Evolutionary conservation across 2,113 vertebrate genomes (phyloP).

Genomic region (Microcebus murinus): DNA sequence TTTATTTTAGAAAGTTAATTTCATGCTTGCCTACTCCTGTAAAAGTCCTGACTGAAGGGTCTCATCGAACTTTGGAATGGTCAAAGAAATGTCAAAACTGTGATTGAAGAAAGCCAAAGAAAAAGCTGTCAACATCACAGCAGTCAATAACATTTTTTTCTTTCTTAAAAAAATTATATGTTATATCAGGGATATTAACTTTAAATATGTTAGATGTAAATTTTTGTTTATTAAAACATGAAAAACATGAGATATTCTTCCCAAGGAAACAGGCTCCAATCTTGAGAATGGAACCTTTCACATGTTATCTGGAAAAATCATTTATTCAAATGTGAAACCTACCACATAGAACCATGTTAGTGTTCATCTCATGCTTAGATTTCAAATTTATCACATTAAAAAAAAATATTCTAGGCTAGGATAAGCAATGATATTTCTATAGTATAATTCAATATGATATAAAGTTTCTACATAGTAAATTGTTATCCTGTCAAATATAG

Average conservation of each 20-base stretch:
- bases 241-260: background rate
- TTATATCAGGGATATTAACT: background rate
- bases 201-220: background rate
- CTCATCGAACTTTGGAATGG: conserved; percentile 2
- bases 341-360: background rate
- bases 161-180: background rate
- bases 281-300: background rate
- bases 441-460: too few species aligned
- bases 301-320: background rate
- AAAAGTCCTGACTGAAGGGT: conserved; percentile 51
- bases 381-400: background rate
- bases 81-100: conserved; percentile 52
- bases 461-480: background rate
- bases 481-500: background rate
- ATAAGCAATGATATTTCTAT: background rate
- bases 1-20: conserved; percentile 73
- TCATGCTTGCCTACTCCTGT: conserved; percentile 72
- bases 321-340: background rate
- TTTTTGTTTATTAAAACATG: background rate
- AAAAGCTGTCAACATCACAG: background rate
- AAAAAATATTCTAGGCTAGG: background rate
- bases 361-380: background rate
- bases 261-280: background rate
- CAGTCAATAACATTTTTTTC: background rate
- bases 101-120: conserved; percentile 1